Conservation (phyloP, 2,797 vertebrate genomes). For the Fundulus diaphanus region DNA sequence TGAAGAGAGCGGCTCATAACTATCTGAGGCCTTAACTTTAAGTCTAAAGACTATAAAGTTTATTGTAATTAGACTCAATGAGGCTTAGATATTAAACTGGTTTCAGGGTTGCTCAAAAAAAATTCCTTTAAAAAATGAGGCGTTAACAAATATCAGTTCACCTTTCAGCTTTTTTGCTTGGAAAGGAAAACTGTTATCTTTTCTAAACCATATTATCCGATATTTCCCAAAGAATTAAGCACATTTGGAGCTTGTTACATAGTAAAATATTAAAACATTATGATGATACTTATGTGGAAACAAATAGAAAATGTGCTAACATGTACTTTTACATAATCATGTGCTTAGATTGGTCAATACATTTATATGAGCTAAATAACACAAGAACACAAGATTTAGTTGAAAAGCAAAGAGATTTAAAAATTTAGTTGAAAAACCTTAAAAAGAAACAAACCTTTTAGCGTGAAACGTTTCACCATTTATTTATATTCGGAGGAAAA, state of each 20-base stretch:
- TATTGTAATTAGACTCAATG: slow-evolving; percentile 46
- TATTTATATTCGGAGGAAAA: not conserved
- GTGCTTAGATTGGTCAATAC: not conserved
- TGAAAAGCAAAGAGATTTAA: not conserved
- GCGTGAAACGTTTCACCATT: not conserved
- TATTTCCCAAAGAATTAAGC: slow-evolving; percentile 22
- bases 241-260: slow-evolving; percentile 14
- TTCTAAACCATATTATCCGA: slow-evolving; percentile 27
- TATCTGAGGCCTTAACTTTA: slow-evolving; percentile 49
- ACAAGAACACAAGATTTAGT: not conserved
- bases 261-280: slow-evolving; percentile 8
- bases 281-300: slow-evolving; percentile 14
- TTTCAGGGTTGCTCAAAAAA: slow-evolving; percentile 30
- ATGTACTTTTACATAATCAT: slow-evolving; percentile 6
- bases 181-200: not conserved
- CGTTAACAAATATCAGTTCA: slow-evolving; percentile 34
- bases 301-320: slow-evolving; percentile 5
- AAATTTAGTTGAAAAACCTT: not conserved
- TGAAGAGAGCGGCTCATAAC: slow-evolving; percentile 59
- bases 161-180: slow-evolving; percentile 7
- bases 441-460: not conserved
- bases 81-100: slow-evolving; percentile 18
- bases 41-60: slow-evolving; percentile 49
- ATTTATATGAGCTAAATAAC: not conserved
- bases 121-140: slow-evolving; percentile 25